Evolutionary conservation across 1,140 invertebrate species (phyloP).

Genomic region (Drosophila guanche): DNA sequence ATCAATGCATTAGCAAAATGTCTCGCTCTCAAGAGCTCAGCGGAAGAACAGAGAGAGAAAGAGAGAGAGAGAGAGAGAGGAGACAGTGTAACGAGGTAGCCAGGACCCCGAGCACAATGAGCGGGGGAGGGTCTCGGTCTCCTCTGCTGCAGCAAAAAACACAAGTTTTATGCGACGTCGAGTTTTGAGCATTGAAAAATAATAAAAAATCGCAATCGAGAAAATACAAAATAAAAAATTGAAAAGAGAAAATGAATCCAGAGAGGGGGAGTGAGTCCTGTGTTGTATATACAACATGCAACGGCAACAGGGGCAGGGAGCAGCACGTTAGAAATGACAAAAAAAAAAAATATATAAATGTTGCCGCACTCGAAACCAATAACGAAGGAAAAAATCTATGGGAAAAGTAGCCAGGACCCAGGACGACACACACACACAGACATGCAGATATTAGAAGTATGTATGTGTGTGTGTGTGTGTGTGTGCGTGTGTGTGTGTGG

Average conservation of each 20-base stretch:
- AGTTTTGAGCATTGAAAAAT: slow-evolving; percentile 79
- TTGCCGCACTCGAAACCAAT: slow-evolving; percentile 78
- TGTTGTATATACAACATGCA: slow-evolving; percentile 62
- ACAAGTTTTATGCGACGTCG: slow-evolving; percentile 80
- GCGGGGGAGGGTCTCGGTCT: not conserved
- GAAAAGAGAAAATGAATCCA: slow-evolving; percentile 51
- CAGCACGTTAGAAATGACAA: slow-evolving; percentile 27
- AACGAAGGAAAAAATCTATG: slow-evolving; percentile 82
- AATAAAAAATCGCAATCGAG: slow-evolving; percentile 64
- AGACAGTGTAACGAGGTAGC: slow-evolving; percentile 52
- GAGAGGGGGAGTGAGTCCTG: slow-evolving; percentile 10
- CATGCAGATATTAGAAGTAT: slow-evolving; percentile 18
- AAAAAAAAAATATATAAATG: slow-evolving; percentile 40
- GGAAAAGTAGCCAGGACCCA: slow-evolving; percentile 69
- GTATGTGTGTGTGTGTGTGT: slow-evolving; percentile 6
- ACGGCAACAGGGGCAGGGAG: not conserved
- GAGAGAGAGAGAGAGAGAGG: no score
- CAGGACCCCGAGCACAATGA: slow-evolving; percentile 41
- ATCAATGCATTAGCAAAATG: slow-evolving; percentile 83
- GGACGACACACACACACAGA: slow-evolving; percentile 10
- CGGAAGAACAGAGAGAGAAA: no score
- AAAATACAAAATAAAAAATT: slow-evolving; percentile 25
- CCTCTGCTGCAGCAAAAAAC: slow-evolving; percentile 60
- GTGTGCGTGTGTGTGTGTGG: slow-evolving; percentile 1
- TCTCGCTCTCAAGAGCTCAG: slow-evolving; percentile 60